phyloP scores from a whole-genome alignment of 2,113 vertebrate genomes.

The Psittacula cyanocephala region DNA sequence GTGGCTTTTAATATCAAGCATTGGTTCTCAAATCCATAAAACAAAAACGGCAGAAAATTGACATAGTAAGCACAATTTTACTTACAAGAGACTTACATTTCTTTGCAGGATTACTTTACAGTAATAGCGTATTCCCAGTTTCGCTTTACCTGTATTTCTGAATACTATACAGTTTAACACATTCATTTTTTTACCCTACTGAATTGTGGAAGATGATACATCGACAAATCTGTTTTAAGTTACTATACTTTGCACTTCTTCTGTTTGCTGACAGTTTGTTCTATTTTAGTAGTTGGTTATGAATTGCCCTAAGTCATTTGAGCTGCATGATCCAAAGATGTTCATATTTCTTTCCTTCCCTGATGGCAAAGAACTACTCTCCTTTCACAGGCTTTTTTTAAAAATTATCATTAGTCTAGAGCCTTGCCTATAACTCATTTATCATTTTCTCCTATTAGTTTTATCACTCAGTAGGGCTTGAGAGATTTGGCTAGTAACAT shows the following conservation, averaged over 20 bases:
- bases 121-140: neutral
- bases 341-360: constrained; percentile 48
- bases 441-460: constrained; percentile 50
- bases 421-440: constrained; percentile 22
- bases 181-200: constrained; percentile 51
- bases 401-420: constrained; percentile 56
- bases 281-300: constrained; percentile 59
- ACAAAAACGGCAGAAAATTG: neutral
- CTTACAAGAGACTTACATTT: neutral
- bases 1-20: neutral
- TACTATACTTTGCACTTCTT: constrained; percentile 18
- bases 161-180: constrained; percentile 45
- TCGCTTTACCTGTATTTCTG: constrained; percentile 46
- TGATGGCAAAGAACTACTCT: constrained; percentile 39
- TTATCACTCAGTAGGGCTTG: neutral
- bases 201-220: constrained; percentile 60
- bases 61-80: neutral
- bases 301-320: constrained; percentile 62
- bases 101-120: constrained; percentile 15
- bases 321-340: constrained; percentile 39
- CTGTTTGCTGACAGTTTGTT: constrained; percentile 57
- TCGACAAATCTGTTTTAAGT: constrained; percentile 23
- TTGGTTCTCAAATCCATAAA: neutral
- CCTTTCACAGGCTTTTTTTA: neutral
- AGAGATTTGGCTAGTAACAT: constrained; percentile 39